Percentiles rank a stretch among this genome's conserved stretches.
phyloP scores from a whole-genome alignment of 2,113 vertebrate genomes.

The Colius striatus region DNA sequence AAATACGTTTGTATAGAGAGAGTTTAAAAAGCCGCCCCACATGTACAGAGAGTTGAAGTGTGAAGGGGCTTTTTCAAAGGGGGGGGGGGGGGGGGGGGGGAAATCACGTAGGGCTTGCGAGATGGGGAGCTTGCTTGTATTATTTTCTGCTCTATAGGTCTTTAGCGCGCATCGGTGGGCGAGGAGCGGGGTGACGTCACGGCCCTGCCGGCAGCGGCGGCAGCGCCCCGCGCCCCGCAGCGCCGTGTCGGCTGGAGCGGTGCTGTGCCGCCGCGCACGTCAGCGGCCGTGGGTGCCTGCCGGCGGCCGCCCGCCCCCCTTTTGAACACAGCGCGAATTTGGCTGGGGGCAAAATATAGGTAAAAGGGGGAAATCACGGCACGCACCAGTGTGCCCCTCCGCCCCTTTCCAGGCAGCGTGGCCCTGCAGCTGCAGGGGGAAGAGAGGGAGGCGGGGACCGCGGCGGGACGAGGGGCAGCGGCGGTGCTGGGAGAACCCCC shows the following conservation, averaged over 20 bases:
- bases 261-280: constrained; percentile 31
- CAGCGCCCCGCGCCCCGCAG: constrained; percentile 61
- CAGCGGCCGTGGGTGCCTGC: background rate
- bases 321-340: constrained; percentile 7
- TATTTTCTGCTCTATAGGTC: constrained; percentile 92
- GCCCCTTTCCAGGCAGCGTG: background rate
- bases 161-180: constrained; percentile 91
- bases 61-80: constrained; percentile 80
- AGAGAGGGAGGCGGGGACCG: background rate
- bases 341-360: background rate
- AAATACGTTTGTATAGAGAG: constrained; percentile 73
- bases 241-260: background rate
- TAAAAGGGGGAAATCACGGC: background rate
- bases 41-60: constrained; percentile 78
- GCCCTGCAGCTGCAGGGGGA: background rate
- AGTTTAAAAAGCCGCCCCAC: constrained; percentile 72
- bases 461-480: too few species aligned
- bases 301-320: background rate
- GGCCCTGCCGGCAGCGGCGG: constrained; percentile 84
- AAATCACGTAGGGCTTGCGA: constrained; percentile 80
- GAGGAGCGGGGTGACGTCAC: constrained; percentile 95
- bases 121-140: constrained; percentile 88
- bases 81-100: background rate
- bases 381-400: background rate
- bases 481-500: background rate